Conservation (phyloP, 2,888 invertebrate species). For the Gonocerus acuteangulatus region DNA sequence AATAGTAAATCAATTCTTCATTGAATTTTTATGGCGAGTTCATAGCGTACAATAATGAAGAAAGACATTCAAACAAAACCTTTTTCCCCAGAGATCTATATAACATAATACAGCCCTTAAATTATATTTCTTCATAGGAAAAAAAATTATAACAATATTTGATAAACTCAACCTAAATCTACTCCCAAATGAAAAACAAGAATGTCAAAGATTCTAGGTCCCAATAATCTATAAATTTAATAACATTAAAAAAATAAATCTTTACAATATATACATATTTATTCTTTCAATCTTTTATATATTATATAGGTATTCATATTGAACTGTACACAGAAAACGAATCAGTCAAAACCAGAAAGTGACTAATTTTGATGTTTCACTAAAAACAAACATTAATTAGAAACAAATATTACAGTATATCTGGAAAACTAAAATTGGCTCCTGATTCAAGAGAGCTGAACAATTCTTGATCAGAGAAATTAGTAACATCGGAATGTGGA, state of each 20-base stretch:
- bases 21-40: too few species aligned
- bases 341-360: background rate
- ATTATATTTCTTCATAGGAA: background rate
- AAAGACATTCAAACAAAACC: conserved; percentile 1
- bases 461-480: conserved; percentile 59
- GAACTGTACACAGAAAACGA: background rate
- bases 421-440: conserved; percentile 59
- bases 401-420: conserved; percentile 49
- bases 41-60: background rate
- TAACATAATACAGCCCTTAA: background rate
- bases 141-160: background rate
- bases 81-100: background rate
- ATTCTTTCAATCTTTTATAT: background rate
- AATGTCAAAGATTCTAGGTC: background rate
- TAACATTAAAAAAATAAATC: conserved; percentile 18
- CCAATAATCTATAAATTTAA: conserved; percentile 8
- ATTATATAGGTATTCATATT: background rate
- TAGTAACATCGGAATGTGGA: conserved; percentile 70
- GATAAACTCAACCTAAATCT: background rate
- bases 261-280: conserved; percentile 18
- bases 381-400: background rate
- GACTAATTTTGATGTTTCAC: background rate
- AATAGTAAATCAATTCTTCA: too few species aligned
- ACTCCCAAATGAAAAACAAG: background rate
- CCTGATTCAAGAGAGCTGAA: conserved; percentile 74